Evolutionary conservation across 2,113 vertebrate species (phyloP).

Genomic region (Microtus montanus): DNA sequence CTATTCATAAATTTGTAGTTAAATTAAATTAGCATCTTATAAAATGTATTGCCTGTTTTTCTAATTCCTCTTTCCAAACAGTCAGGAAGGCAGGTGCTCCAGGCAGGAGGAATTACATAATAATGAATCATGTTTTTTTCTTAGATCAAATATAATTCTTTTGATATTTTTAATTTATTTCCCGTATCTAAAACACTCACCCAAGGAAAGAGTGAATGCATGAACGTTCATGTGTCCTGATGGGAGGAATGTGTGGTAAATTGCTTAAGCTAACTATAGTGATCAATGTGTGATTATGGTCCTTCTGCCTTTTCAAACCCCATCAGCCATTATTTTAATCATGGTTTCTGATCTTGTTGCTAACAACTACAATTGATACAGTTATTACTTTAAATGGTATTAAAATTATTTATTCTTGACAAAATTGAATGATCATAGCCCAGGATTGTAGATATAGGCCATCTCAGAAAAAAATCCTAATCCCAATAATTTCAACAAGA

Average conservation of each 20-base stretch:
- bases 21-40: conserved; percentile 6
- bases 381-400: neutral
- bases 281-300: neutral
- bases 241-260: neutral
- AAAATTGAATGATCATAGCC: neutral
- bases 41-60: conserved; percentile 27
- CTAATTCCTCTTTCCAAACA: conserved; percentile 45
- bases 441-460: neutral
- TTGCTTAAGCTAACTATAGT: neutral
- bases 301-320: neutral
- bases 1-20: conserved; percentile 51
- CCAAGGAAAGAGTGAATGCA: neutral
- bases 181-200: neutral
- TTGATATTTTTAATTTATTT: neutral
- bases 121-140: conserved; percentile 24
- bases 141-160: neutral
- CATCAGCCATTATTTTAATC: neutral
- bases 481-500: neutral
- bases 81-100: neutral
- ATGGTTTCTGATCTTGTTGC: neutral
- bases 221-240: neutral
- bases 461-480: too few species aligned
- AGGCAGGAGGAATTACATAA: neutral
- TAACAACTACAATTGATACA: neutral
- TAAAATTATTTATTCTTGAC: neutral